A percentile compares a stretch with the other conserved stretches of the same genome.
These are phyloP conservation scores for Agraylea sexmaculata DNA, from an alignment of 1,140 invertebrate genomes.

Conservation along the genomic window DNA sequence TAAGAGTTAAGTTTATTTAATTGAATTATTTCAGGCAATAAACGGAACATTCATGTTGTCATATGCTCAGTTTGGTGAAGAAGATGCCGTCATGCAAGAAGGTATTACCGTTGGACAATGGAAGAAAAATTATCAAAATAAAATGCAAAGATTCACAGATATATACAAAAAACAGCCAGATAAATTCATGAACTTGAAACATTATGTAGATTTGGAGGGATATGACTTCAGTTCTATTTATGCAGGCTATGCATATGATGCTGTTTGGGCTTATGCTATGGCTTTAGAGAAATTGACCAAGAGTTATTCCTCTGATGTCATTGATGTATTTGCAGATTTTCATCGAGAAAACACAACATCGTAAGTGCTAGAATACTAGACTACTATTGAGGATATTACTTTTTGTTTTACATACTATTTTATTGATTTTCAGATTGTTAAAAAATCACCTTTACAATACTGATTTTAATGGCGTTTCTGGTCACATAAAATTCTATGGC, in stretches of 20 bases:
- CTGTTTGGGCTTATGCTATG: slow-evolving; percentile 71
- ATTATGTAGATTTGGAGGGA: slow-evolving; percentile 9
- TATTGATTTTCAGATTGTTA: slow-evolving; percentile 25
- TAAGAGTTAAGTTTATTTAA: slow-evolving; percentile 6
- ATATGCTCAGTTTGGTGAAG: slow-evolving; percentile 53
- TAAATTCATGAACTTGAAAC: too few relatives aligned
- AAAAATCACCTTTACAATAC: slow-evolving; percentile 46
- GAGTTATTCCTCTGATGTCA: too few relatives aligned
- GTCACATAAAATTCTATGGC: slow-evolving; percentile 55
- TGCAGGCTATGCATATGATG: slow-evolving; percentile 71
- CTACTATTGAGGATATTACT: neutral
- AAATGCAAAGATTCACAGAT: slow-evolving; percentile 12
- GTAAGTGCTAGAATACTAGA: slow-evolving; percentile 31
- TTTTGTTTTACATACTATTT: neutral
- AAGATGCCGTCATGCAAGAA: slow-evolving; percentile 52
- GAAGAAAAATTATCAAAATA: slow-evolving; percentile 37
- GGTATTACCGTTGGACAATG: slow-evolving; percentile 47
- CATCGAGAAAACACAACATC: slow-evolving; percentile 44
- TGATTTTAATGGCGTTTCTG: slow-evolving; percentile 67
- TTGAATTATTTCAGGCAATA: slow-evolving; percentile 42
- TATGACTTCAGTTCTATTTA: slow-evolving; percentile 41
- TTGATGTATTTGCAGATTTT: slow-evolving; percentile 44
- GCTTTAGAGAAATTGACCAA: slow-evolving; percentile 54
- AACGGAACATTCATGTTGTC: slow-evolving; percentile 64
- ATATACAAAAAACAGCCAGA: slow-evolving; percentile 4